Evolutionary conservation across 2,888 invertebrate species (phyloP).

Genomic region (Drosophila stalkeri): DNA sequence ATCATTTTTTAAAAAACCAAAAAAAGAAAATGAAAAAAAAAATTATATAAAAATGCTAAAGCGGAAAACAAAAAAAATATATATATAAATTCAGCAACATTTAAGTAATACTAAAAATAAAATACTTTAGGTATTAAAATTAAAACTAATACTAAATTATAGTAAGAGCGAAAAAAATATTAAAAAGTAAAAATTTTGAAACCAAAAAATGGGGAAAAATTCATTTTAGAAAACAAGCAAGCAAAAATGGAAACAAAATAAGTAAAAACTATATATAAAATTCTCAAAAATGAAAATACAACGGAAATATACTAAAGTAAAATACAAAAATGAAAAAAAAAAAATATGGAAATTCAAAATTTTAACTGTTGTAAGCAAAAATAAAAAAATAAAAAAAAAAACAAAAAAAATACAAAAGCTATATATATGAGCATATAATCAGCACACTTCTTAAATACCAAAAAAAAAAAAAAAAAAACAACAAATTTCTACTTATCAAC

Average conservation of each 20-base stretch:
- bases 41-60: conserved; percentile 39
- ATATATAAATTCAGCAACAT: conserved; percentile 39
- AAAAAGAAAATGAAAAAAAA: conserved; percentile 26
- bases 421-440: conserved; percentile 66
- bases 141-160: conserved; percentile 63
- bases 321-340: conserved; percentile 11
- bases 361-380: conserved; percentile 82
- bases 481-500: conserved; percentile 27
- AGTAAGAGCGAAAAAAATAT: conserved; percentile 59
- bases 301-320: conserved; percentile 58
- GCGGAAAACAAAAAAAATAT: conserved; percentile 22
- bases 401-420: conserved; percentile 36
- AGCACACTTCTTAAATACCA: conserved; percentile 63
- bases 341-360: conserved; percentile 78
- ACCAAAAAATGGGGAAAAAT: conserved; percentile 39
- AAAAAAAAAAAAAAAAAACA: conserved; percentile 34
- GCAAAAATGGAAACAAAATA: conserved; percentile 30
- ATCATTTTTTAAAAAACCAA: conserved; percentile 77
- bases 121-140: conserved; percentile 77
- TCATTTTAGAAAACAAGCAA: conserved; percentile 38
- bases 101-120: conserved; percentile 61
- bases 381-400: conserved; percentile 29
- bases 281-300: conserved; percentile 44
- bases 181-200: conserved; percentile 46
- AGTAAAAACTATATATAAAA: conserved; percentile 41